Conservation (phyloP, 2,113 vertebrate species). For the Eonycteris spelaea region DNA sequence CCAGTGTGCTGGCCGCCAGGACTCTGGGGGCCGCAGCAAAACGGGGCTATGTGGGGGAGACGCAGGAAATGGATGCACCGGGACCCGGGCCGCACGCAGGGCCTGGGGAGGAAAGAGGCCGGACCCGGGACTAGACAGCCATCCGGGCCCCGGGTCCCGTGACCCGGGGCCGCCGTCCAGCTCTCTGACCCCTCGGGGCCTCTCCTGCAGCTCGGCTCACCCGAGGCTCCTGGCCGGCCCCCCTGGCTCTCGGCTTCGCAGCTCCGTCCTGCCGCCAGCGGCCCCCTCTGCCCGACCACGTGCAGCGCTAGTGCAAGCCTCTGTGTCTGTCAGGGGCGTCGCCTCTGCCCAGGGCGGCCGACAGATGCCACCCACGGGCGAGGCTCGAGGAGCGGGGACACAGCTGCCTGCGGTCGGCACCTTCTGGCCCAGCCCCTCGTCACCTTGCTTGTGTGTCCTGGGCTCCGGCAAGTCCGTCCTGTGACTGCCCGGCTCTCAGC, state of each 20-base stretch:
- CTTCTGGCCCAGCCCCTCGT: not conserved
- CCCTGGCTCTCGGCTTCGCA: not conserved
- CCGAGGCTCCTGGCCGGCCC: not conserved
- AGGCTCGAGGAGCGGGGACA: not conserved
- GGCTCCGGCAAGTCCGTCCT: not conserved
- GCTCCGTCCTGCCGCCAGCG: not conserved
- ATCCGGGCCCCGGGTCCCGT: fast-evolving
- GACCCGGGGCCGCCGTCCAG: fast-evolving
- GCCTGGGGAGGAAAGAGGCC: fast-evolving
- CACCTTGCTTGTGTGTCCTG: not conserved
- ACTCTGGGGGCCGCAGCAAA: fast-evolving
- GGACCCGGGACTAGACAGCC: fast-evolving
- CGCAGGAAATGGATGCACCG: not conserved
- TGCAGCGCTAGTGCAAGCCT: fast-evolving
- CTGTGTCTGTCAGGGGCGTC: not conserved
- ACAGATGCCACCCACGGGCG: fast-evolving
- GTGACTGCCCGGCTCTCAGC: fast-evolving
- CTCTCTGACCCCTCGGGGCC: not conserved
- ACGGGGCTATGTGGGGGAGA: not conserved
- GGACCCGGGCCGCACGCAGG: fast-evolving
- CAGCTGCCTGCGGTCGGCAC: no score
- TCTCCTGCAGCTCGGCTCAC: fast-evolving
- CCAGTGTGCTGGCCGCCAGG: no score
- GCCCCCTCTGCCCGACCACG: not conserved
- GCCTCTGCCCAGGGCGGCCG: not conserved